Evolutionary conservation across 2,113 vertebrate species (phyloP).

Genomic region (Xyrauchen texanus): DNA sequence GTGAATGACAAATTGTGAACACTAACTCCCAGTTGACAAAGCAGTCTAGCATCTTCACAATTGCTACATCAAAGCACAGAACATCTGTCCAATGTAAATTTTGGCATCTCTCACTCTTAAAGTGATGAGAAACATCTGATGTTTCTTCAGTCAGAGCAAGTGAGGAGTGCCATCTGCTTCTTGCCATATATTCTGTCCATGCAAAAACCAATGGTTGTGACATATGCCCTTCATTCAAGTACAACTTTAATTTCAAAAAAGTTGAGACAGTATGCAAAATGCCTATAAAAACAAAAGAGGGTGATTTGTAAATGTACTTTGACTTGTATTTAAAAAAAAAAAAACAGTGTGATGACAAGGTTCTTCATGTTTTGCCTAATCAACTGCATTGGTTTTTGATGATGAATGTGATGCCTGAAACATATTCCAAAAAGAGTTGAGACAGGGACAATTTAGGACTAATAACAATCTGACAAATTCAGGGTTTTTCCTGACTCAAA

Average conservation of each 20-base stretch:
- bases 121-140: slow-evolving; percentile 21
- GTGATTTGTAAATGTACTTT: too few species aligned
- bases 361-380: too few species aligned
- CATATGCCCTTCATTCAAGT: not conserved
- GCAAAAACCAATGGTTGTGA: not conserved
- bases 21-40: not conserved
- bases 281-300: too few species aligned
- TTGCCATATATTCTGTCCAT: slow-evolving; percentile 45
- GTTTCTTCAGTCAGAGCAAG: slow-evolving; percentile 29
- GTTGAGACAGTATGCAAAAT: too few species aligned
- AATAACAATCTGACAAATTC: too few species aligned
- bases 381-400: too few species aligned
- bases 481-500: too few species aligned
- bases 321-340: too few species aligned
- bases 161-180: slow-evolving; percentile 55
- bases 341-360: too few species aligned
- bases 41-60: slow-evolving; percentile 3
- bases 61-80: slow-evolving; percentile 28
- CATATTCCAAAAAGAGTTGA: too few species aligned
- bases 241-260: not conserved
- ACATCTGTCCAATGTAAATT: slow-evolving; percentile 39
- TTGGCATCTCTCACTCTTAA: slow-evolving; percentile 1
- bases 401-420: too few species aligned
- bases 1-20: not conserved
- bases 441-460: too few species aligned